Percentiles rank a stretch among this genome's conserved stretches.
These are phyloP conservation scores for Artemia sinica DNA, from an alignment of 2,888 invertebrate species.

Conservation along the genomic window DNA sequence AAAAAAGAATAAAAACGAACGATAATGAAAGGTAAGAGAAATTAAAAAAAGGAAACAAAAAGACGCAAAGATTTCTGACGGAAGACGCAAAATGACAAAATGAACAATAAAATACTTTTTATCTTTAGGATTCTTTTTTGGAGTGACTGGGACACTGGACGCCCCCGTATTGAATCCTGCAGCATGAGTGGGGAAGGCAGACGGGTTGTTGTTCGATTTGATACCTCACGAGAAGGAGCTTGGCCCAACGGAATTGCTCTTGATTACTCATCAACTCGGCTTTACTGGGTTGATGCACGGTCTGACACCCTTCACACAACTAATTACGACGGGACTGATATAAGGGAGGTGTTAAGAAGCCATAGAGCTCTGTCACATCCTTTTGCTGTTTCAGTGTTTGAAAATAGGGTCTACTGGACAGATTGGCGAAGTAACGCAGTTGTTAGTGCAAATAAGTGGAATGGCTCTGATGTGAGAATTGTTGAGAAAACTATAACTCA, in stretches of 20 bases:
- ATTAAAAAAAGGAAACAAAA: too few species aligned
- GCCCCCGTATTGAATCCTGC: slow-evolving; percentile 62
- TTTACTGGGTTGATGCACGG: slow-evolving; percentile 70
- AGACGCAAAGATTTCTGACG: too few species aligned
- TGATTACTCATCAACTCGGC: slow-evolving; percentile 50
- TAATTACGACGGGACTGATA: slow-evolving; percentile 57
- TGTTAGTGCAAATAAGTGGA: slow-evolving; percentile 71
- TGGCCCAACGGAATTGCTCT: slow-evolving; percentile 72
- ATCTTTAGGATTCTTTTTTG: slow-evolving; percentile 48
- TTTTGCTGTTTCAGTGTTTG: slow-evolving; percentile 70
- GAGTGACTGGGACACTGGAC: slow-evolving; percentile 66
- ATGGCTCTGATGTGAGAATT: slow-evolving; percentile 52
- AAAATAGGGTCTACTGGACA: slow-evolving; percentile 76
- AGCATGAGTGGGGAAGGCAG: slow-evolving; percentile 56
- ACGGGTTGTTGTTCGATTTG: slow-evolving; percentile 42
- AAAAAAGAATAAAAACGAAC: too few species aligned
- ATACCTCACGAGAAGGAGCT: slow-evolving; percentile 41
- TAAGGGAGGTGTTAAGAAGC: slow-evolving; percentile 48
- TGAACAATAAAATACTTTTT: too few species aligned
- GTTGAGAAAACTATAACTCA: slow-evolving; percentile 67
- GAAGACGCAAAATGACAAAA: too few species aligned
- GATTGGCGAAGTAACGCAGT: slow-evolving; percentile 81
- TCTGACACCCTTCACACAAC: slow-evolving; percentile 72
- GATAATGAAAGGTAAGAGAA: background rate
- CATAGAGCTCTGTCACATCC: slow-evolving; percentile 65